A percentile compares a stretch with the other conserved stretches of the same genome.
Evolutionary conservation across 2,113 vertebrate genomes (phyloP).

Genomic region (Tragelaphus scriptus): DNA sequence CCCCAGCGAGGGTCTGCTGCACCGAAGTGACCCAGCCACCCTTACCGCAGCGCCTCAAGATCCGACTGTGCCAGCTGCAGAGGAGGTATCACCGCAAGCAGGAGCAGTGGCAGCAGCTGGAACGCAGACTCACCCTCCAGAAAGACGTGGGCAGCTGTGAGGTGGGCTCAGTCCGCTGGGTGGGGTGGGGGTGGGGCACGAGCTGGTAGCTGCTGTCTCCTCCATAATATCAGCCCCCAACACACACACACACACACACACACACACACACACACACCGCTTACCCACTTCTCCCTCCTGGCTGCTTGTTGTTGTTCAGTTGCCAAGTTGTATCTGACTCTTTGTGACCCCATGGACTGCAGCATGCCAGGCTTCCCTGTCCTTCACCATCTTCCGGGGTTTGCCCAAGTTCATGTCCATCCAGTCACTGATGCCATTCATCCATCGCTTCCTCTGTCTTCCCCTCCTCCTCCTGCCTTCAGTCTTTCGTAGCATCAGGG

Average conservation of each 20-base stretch:
- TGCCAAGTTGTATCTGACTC: neutral
- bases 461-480: neutral
- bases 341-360: neutral
- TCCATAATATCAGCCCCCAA: neutral
- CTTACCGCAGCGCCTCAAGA: neutral
- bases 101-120: neutral
- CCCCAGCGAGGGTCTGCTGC: rapidly evolving
- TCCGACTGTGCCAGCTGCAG: neutral
- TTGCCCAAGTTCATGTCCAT: neutral
- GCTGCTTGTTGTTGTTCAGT: neutral
- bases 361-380: neutral
- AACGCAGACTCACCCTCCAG: rapidly evolving
- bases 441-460: neutral
- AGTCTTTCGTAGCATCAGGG: neutral
- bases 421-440: neutral
- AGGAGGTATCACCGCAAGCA: neutral
- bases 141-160: neutral
- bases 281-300: neutral
- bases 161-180: neutral
- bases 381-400: neutral
- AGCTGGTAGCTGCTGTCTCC: neutral
- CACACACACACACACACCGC: neutral
- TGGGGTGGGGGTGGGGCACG: rapidly evolving
- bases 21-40: rapidly evolving
- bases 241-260: neutral